phyloP scores from a whole-genome alignment of 1,140 invertebrate species.

The Psilanteris sp. region DNA sequence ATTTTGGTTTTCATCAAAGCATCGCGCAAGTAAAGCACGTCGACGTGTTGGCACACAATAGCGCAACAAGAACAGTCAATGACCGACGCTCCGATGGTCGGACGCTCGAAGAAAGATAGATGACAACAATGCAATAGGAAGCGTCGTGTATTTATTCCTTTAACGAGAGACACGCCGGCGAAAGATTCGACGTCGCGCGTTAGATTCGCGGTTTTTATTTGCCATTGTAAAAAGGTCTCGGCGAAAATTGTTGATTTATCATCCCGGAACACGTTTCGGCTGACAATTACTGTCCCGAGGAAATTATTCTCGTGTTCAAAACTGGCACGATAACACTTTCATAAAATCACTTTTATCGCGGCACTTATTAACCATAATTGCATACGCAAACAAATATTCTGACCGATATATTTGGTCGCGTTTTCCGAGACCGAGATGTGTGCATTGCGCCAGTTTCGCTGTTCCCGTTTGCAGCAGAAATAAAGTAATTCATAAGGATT shows the following conservation, averaged over 20 bases:
- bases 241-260: conserved; percentile 57
- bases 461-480: too few relatives aligned
- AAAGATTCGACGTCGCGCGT: conserved; percentile 17
- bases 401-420: conserved; percentile 16
- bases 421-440: too few relatives aligned
- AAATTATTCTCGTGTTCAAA: conserved; percentile 43
- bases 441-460: too few relatives aligned
- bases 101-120: conserved; percentile 46
- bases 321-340: conserved; percentile 14
- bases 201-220: conserved; percentile 37
- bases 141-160: conserved; percentile 43
- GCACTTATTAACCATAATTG: conserved; percentile 39
- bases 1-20: conserved; percentile 11
- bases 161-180: conserved; percentile 51
- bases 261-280: conserved; percentile 12
- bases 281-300: conserved; percentile 35
- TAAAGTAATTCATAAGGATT: too few relatives aligned
- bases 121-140: conserved; percentile 40
- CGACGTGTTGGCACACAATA: conserved; percentile 13
- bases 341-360: conserved; percentile 42
- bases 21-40: conserved; percentile 31
- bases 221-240: conserved; percentile 14
- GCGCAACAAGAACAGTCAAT: conserved; percentile 41
- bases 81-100: conserved; percentile 12
- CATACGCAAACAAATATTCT: conserved; percentile 8